A percentile compares a stretch with the other conserved stretches of the same genome.
These are phyloP conservation scores for Electrophaes corylata DNA, from an alignment of 2,888 invertebrate genomes.

Conservation along the genomic window DNA sequence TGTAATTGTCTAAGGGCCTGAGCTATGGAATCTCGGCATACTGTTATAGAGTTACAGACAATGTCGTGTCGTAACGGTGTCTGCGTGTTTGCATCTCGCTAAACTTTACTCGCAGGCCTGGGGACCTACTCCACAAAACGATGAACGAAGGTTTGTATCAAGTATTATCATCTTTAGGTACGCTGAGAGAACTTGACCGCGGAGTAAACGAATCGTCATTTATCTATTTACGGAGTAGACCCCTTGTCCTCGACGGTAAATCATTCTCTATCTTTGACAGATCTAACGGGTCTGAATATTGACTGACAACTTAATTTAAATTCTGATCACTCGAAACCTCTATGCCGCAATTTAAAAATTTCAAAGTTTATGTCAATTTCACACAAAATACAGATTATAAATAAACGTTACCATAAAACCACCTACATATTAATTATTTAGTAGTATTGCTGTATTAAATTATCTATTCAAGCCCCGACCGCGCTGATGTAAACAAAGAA, in stretches of 20 bases:
- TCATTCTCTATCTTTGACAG: slow-evolving; percentile 53
- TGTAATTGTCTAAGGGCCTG: not conserved
- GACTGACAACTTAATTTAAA: slow-evolving; percentile 72
- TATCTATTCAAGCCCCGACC: slow-evolving; percentile 7
- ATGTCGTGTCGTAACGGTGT: slow-evolving; percentile 66
- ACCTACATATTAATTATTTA: slow-evolving; percentile 21
- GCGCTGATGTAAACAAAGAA: slow-evolving; percentile 18
- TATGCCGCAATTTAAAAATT: slow-evolving; percentile 40
- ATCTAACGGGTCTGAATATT: slow-evolving; percentile 49
- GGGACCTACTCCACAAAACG: no score
- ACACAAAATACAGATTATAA: slow-evolving; percentile 22
- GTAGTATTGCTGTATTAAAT: slow-evolving; percentile 17
- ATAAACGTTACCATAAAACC: slow-evolving; percentile 26
- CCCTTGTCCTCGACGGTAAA: slow-evolving; percentile 60
- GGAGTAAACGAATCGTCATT: no score
- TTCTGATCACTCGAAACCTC: slow-evolving; percentile 60
- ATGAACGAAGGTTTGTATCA: no score
- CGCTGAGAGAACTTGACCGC: no score
- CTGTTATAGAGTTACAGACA: slow-evolving; percentile 70
- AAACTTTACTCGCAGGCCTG: slow-evolving; percentile 56
- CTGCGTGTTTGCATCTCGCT: slow-evolving; percentile 52
- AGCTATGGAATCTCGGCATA: slow-evolving; percentile 72
- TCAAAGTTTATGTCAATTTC: slow-evolving; percentile 32
- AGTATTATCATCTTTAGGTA: no score
- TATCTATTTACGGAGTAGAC: no score